Percentiles rank a stretch among this genome's conserved stretches.
phyloP scores from a whole-genome alignment of 2,888 invertebrate species.

The Dynastes maya region DNA sequence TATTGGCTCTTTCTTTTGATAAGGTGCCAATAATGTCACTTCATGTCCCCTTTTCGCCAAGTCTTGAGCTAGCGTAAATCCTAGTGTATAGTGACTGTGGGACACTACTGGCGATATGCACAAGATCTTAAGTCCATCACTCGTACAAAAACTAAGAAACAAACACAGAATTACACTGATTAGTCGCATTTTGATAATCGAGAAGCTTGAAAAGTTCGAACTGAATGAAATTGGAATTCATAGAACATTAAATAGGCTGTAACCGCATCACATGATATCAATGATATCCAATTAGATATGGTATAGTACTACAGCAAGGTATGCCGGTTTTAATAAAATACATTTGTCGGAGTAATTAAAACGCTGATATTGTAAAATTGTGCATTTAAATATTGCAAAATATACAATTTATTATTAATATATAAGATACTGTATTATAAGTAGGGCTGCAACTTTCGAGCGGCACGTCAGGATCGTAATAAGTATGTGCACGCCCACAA shows the following conservation, averaged over 20 bases:
- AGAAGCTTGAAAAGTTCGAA: too few species aligned
- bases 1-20: slow-evolving; percentile 63
- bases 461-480: too few species aligned
- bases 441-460: too few species aligned
- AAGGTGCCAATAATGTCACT: slow-evolving; percentile 63
- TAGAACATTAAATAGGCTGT: background rate
- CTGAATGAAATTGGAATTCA: background rate
- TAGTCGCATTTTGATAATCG: background rate
- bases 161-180: background rate
- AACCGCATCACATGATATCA: background rate
- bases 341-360: too few species aligned
- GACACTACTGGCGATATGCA: slow-evolving; percentile 59
- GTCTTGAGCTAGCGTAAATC: slow-evolving; percentile 57
- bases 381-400: too few species aligned
- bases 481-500: too few species aligned
- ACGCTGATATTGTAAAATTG: too few species aligned
- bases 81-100: slow-evolving; percentile 59
- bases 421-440: too few species aligned
- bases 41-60: slow-evolving; percentile 68
- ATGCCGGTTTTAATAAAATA: too few species aligned
- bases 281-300: background rate
- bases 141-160: background rate
- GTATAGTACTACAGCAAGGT: background rate
- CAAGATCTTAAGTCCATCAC: slow-evolving; percentile 55
- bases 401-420: too few species aligned